Conservation (phyloP, 2,888 invertebrate genomes). For the Standfussiana lucernea region DNA sequence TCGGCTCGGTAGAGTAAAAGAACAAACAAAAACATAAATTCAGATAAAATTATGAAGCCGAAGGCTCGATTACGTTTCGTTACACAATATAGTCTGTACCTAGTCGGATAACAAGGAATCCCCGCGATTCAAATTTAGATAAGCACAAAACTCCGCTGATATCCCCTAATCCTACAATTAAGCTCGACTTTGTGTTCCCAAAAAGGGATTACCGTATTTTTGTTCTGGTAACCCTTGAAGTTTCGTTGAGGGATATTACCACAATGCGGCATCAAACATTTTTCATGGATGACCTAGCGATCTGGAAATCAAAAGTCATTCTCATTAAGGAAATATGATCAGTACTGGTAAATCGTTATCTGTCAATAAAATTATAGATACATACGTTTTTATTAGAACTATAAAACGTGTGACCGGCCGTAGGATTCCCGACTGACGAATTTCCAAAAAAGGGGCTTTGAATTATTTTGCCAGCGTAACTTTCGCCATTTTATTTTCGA, state of each 20-base stretch:
- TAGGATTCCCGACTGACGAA: background rate
- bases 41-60: constrained; percentile 5
- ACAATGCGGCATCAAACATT: background rate
- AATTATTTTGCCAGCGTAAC: too few species aligned
- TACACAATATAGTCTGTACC: constrained; percentile 21
- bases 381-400: background rate
- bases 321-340: background rate
- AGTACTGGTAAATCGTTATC: background rate
- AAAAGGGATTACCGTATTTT: constrained; percentile 19
- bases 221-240: constrained; percentile 6
- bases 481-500: background rate
- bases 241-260: constrained; percentile 5
- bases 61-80: constrained; percentile 13
- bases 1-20: background rate
- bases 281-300: background rate
- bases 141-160: constrained; percentile 41
- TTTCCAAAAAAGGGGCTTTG: background rate
- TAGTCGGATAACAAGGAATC: constrained; percentile 33
- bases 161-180: constrained; percentile 49
- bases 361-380: background rate
- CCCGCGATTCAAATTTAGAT: constrained; percentile 50
- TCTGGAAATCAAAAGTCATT: background rate
- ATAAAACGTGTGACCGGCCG: background rate
- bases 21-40: background rate
- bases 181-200: constrained; percentile 33